phyloP scores from a whole-genome alignment of 2,113 vertebrate species.

The Esox niger region DNA sequence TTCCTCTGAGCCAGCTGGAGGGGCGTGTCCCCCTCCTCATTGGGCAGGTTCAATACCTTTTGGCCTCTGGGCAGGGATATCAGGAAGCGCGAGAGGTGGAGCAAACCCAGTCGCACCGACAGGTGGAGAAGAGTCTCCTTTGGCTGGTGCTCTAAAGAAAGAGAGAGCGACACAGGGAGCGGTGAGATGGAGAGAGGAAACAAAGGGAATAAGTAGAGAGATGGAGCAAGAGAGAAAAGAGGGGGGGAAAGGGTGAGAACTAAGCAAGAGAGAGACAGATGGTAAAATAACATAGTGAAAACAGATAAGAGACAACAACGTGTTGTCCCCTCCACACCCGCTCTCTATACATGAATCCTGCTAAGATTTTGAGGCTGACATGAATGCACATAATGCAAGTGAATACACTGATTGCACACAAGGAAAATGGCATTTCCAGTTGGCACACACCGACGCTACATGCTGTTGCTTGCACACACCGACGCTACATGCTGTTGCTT shows the following conservation, averaged over 20 bases:
- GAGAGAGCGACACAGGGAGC: not conserved
- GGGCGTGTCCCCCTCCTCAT: slow-evolving; percentile 75
- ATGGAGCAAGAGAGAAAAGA: not conserved
- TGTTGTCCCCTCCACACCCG: not conserved
- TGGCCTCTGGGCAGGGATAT: slow-evolving; percentile 73
- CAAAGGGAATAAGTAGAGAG: not conserved
- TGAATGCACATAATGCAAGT: not conserved
- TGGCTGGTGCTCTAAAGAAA: slow-evolving; percentile 52
- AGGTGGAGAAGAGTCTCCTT: slow-evolving; percentile 81
- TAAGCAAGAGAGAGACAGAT: not conserved
- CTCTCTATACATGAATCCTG: not conserved
- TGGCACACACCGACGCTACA: not conserved
- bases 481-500: no score
- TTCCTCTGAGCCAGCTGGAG: slow-evolving; percentile 73
- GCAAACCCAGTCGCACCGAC: slow-evolving; percentile 75
- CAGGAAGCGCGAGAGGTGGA: slow-evolving; percentile 77
- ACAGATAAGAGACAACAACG: not conserved
- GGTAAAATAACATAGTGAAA: not conserved
- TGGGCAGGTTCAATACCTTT: slow-evolving; percentile 64
- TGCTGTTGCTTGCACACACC: no score
- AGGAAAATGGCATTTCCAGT: no score
- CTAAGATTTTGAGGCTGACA: not conserved
- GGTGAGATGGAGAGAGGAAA: not conserved
- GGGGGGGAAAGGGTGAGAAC: not conserved
- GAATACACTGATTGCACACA: no score